Evolutionary conservation across 2,797 vertebrate genomes (phyloP), one percentile per base, ranked within the genome.

Genomic region (Geotrypetes seraphini): DNA sequence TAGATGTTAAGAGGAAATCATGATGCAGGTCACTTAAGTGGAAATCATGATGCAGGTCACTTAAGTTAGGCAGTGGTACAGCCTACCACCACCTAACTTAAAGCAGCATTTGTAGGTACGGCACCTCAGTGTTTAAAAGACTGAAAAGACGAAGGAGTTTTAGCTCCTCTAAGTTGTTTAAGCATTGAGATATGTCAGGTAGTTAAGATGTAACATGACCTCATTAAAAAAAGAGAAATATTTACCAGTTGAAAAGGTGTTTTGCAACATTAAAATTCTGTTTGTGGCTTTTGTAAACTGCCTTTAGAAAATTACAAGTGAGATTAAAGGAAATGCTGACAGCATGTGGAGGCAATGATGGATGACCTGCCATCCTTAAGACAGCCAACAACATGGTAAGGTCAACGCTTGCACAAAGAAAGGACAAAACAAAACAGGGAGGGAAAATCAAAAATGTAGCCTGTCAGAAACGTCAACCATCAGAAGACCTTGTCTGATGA

Each of bases 251-350:
- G 16, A 8, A 39, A 29, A 50, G 2, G 1, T 39, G 33, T 66
- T 64, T 57, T 32, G 41, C 7, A 41, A 8, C 55, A 78, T 80
- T 78, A 75, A 63, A 55, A 84, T 82, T 83, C 77, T 41, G 56
- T 54, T 63, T 68, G 71, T 63, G 63, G 28, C 57, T 75, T 75
- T 76, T 63, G 33, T 52, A 66, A 69, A 57, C 57, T 44, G 80
- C 47, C 42, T 39, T 42, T 52, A 23, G 66, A 83, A 83, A 77
- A 77, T 76, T 83, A 62, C 67, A 73, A 63, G 61, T 32, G 35
- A 66, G 63, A 82, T 78, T 80, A 79, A 78, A 73, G 52, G 57
- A 54, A 70, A 43, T 0, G 17, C 34, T 33, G 55, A 79, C 69
- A 72, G 61, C 28, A 31, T 36, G 28, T 7, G 10, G 53, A 66